These are phyloP conservation scores for Coregonus ussuriensis DNA, from an alignment of 2,797 vertebrate species.

Conservation along the genomic window DNA sequence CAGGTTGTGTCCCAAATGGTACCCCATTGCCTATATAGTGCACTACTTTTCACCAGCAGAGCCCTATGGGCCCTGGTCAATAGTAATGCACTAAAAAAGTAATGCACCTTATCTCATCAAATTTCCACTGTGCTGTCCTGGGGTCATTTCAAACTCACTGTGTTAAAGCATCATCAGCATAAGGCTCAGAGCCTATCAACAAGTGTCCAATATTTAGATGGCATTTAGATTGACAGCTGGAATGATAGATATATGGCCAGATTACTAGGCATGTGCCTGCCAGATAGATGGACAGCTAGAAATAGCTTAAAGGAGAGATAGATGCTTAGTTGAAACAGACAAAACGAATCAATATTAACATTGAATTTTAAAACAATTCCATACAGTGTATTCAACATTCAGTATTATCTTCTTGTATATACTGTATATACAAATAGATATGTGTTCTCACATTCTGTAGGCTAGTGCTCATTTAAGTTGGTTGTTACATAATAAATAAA, in stretches of 20 bases:
- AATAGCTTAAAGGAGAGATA: slow-evolving; percentile 33
- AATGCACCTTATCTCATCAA: slow-evolving; percentile 48
- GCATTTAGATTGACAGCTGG: slow-evolving; percentile 47
- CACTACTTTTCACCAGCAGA: too few species aligned
- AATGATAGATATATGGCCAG: slow-evolving; percentile 36
- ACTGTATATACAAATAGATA: slow-evolving; percentile 66
- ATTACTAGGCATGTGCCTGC: slow-evolving; percentile 27
- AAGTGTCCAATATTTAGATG: slow-evolving; percentile 66
- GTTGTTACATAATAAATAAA: slow-evolving; percentile 46
- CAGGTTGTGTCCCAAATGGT: too few species aligned
- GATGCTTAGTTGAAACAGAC: slow-evolving; percentile 44
- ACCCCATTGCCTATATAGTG: too few species aligned
- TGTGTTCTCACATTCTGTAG: slow-evolving; percentile 50
- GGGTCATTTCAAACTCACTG: slow-evolving; percentile 46
- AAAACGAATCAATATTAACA: slow-evolving; percentile 52
- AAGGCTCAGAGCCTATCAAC: slow-evolving; percentile 51
- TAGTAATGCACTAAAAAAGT: too few species aligned
- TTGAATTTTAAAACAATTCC: slow-evolving; percentile 61
- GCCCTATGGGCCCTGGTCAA: too few species aligned
- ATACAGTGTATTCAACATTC: slow-evolving; percentile 68
- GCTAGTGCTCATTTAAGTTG: slow-evolving; percentile 61
- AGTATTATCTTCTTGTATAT: slow-evolving; percentile 61
- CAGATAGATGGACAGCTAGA: slow-evolving; percentile 34
- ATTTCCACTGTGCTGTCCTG: slow-evolving; percentile 48
- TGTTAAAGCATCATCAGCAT: slow-evolving; percentile 28